These are phyloP conservation scores for Hesperia comma DNA, from an alignment of 2,888 invertebrate species.

Conservation along the genomic window DNA sequence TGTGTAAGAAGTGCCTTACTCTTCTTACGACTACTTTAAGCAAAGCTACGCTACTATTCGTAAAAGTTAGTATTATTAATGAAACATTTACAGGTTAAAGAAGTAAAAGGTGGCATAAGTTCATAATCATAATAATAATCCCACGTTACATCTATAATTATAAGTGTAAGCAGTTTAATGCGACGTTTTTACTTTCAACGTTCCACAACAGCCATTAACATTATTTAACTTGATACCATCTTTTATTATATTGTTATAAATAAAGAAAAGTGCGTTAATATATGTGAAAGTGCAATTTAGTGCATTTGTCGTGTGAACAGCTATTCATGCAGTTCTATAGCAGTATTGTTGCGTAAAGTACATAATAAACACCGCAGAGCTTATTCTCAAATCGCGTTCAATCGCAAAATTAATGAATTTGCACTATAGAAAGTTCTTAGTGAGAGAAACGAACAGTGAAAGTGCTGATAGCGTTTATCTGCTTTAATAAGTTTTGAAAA, in stretches of 20 bases:
- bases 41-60: too few species aligned
- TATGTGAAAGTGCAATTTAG: slow-evolving; percentile 38
- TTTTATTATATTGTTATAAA: slow-evolving; percentile 25
- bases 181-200: neutral
- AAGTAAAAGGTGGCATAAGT: too few species aligned
- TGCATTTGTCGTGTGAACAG: slow-evolving; percentile 38
- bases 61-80: too few species aligned
- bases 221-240: slow-evolving; percentile 25
- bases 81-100: too few species aligned
- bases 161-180: too few species aligned
- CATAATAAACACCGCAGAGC: slow-evolving; percentile 22
- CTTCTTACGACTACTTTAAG: too few species aligned
- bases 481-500: slow-evolving; percentile 25
- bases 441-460: slow-evolving; percentile 56
- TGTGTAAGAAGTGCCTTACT: too few species aligned
- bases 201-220: slow-evolving; percentile 28
- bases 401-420: slow-evolving; percentile 60
- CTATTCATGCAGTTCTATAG: slow-evolving; percentile 24
- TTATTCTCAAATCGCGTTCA: slow-evolving; percentile 43
- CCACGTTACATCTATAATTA: too few species aligned
- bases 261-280: slow-evolving; percentile 31
- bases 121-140: neutral
- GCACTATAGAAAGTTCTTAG: slow-evolving; percentile 53
- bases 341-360: slow-evolving; percentile 31
- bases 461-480: slow-evolving; percentile 47